Base-by-base conservation (phyloP, 2,888 invertebrate genomes). In the Crematogaster levior region DNA sequence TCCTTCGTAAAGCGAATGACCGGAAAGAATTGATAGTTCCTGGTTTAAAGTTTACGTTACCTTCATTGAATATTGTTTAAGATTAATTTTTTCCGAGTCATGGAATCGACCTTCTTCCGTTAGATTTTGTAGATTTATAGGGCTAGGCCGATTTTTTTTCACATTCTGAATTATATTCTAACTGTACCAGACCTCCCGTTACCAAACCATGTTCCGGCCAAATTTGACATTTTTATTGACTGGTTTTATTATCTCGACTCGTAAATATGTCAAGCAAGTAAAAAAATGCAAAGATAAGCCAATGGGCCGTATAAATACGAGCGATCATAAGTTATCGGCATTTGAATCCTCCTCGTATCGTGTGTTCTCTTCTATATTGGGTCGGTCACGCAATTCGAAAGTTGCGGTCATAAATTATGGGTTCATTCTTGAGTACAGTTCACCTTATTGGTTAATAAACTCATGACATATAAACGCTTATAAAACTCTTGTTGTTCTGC, bases 351-450 rank as follows among this genome's bases (percentile, higher is more conserved):
- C 18, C n/a, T 61, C 15, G n/a, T 30, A 21, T 60, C 61, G 63
- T 75, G 51, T 63, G 48, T 46, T 24, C 15, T 75, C 51, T 7
- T 12, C 1, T 51, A 63, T 63, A 63, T 63, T 27, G 51, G 15
- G 9, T 63, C 27, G 24, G 4, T 63, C 48, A 51, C 24, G 2
- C 40, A 27, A 63, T 75, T 75, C 63, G 75, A 75, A 75, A 75
- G 75, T 63, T 75, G 63, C 63, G 10, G 51, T 12, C 75, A 15
- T 75, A 75, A 75, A 75, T 75, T 53, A 53, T 15, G 27, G n/a
- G 3, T 40, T n/a, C n/a, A 37, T 6, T 75, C 24, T 18, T 48
- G 12, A 53, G n/a, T 27, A 24, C 27, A 15, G 2, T 10, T 37
- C 37, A 3, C 24, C 30, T 43, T 46, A 60, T 30, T 27, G 12